Evolutionary conservation across 23 tunicate genomes (phyloP), one percentile per base, ranked within the genome.

Genomic region (Diplosoma virens): DNA sequence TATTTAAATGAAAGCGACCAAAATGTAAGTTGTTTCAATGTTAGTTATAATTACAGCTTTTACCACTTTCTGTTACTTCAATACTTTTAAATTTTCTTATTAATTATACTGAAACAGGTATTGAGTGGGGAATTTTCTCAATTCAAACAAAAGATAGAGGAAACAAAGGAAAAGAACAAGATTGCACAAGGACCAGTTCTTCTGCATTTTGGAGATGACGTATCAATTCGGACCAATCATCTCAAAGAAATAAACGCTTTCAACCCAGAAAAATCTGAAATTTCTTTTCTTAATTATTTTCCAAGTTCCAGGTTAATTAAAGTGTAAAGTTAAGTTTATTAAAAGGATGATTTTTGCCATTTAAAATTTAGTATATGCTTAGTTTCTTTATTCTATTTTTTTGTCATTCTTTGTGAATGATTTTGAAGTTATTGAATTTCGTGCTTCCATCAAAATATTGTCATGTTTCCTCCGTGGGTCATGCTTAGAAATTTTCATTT

Each of bases 221-320:
- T 67, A n/a, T 35, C 92, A 20, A 92, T 82, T 6, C 75, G 97
- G 30, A 92, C 97, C 41, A 87, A 85, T 65, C 84, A 85, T 50
- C 71, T 92, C 34, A 70, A 77, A 29, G 75, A 68, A 33, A 68
- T 85, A 34, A 69, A 79, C 30, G 80, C 67, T 14, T 92, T 92
- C 48, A 45, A 81, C 52, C 87, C 97, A 16, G 76, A 47, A 69
- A 59, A 58, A 33, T 77, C 92, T 0, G 97, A 92, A 53, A 81
- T 81, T 53, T 31, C 67, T 5, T 22, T 90, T 45, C 81, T 84
- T 27, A 45, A 53, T 0, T 53, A 67, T 26, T 35, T 84, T n/a
- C 86, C 90, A 21, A 35, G 74, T 35, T 37, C 97, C 35, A 90
- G 52, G 97, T 90, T n/a, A n/a, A n/a, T n/a, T n/a, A n/a, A n/a